Evolutionary conservation across 2,888 invertebrate genomes (phyloP), one percentile per base, ranked within the genome.

Genomic region (Oscheius sp.): DNA sequence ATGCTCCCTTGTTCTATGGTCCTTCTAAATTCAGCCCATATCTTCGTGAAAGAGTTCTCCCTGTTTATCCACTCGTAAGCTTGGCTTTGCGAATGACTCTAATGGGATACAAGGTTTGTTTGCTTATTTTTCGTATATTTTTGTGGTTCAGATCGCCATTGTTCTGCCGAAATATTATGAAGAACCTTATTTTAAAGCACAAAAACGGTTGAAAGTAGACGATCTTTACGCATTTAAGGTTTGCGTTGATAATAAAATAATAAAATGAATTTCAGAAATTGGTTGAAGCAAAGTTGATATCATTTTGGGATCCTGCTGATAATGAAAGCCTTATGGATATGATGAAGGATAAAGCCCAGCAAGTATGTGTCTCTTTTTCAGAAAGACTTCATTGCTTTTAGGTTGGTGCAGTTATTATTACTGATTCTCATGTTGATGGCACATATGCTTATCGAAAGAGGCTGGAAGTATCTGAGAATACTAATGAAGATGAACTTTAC

Each of bases 61-160:
- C 69, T 18, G 41, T 69, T 13, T 41, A 21, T 52, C 69, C 69
- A 7, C 21, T 69, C 12, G 41, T 55, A 7, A 18, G 9, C 6
- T n/a, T 27, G 1, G 53, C 56, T 18, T 23, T 69, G 9, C 21
- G 52, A 3, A n/a, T 69, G 12, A 55, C 25, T n/a, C 43, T 56
- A 18, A 53, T 23, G 1, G 69, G 69, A n/a, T 55, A 69, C 23
- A 69, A 69, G 69, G 69, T 69, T 12, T 27, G 2, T 21, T 46
- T 55, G 66, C n/a, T n/a, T 16, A 9, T n/a, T 27, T 66, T 13
- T 9, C 9, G 13, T 41, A 41, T 41, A 13, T 55, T 64, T 52
- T n/a, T n/a, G n/a, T n/a, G n/a, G n/a, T n/a, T n/a, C n/a, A 69
- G 69, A 41, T 56, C 21, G 9, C 12, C n/a, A 21, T 69, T 16